phyloP scores from a whole-genome alignment of 1,140 invertebrate genomes.

The Cylas formicarius region DNA sequence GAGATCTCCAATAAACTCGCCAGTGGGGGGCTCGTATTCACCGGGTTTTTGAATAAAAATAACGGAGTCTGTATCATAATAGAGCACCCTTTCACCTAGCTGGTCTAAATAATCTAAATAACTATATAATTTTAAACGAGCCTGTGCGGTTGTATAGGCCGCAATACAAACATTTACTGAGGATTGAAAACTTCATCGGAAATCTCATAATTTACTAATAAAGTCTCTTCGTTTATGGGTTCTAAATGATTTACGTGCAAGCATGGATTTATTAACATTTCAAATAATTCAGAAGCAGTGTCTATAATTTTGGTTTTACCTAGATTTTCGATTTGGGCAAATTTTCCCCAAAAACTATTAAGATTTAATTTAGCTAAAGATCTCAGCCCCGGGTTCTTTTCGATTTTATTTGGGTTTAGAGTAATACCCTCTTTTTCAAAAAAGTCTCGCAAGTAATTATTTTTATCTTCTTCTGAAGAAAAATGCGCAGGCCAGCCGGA shows the following conservation, averaged over 20 bases:
- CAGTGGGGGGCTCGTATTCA: slow-evolving; percentile 20
- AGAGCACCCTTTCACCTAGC: slow-evolving; percentile 22
- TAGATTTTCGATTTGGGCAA: slow-evolving; percentile 5
- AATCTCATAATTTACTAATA: slow-evolving; percentile 12
- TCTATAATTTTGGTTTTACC: not conserved
- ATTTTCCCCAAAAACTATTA: slow-evolving; percentile 38
- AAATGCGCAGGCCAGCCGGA: slow-evolving; percentile 35
- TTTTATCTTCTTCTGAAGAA: slow-evolving; percentile 27
- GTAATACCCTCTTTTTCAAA: slow-evolving; percentile 36
- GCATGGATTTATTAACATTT: slow-evolving; percentile 3
- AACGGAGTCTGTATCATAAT: slow-evolving; percentile 34
- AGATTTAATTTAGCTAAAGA: slow-evolving; percentile 36
- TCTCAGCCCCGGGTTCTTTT: slow-evolving; percentile 36
- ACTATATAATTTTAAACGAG: slow-evolving; percentile 20
- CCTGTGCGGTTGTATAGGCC: slow-evolving; percentile 37
- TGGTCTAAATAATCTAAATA: slow-evolving; percentile 12
- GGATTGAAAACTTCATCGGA: not conserved
- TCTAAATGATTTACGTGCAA: slow-evolving; percentile 3
- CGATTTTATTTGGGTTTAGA: slow-evolving; percentile 36
- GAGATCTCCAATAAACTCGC: slow-evolving; percentile 32
- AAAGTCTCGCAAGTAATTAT: slow-evolving; percentile 37
- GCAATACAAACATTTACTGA: slow-evolving; percentile 37
- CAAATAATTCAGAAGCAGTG: slow-evolving; percentile 13
- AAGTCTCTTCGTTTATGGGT: not conserved
- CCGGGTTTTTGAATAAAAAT: slow-evolving; percentile 10